phyloP scores from a whole-genome alignment of 2,888 invertebrate species.

The Ctena decussata region DNA sequence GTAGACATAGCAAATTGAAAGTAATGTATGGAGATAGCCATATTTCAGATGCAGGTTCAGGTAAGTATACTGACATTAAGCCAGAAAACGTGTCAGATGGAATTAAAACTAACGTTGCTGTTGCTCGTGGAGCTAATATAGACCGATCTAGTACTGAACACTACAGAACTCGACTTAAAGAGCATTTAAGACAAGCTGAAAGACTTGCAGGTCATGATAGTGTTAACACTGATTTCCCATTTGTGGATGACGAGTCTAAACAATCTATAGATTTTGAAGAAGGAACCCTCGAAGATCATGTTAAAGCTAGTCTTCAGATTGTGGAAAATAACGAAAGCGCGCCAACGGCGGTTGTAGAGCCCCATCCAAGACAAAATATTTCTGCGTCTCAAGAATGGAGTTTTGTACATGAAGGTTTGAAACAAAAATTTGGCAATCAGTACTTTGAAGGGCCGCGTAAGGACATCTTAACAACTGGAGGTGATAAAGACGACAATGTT shows the following conservation, averaged over 20 bases:
- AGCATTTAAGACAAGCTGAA: constrained; percentile 43
- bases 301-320: constrained; percentile 70
- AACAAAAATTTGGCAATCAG: constrained; percentile 67
- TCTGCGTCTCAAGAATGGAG: constrained; percentile 72
- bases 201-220: constrained; percentile 14
- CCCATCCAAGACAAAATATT: constrained; percentile 15
- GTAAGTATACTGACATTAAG: neutral
- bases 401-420: constrained; percentile 68
- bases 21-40: constrained; percentile 26
- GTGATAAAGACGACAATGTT: neutral
- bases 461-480: constrained; percentile 55
- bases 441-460: constrained; percentile 72
- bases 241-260: constrained; percentile 60
- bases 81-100: neutral
- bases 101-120: neutral
- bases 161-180: constrained; percentile 48
- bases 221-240: constrained; percentile 55
- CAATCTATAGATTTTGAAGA: constrained; percentile 56
- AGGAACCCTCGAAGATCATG: constrained; percentile 74
- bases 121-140: neutral
- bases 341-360: constrained; percentile 8
- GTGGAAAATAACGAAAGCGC: constrained; percentile 50
- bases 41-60: neutral
- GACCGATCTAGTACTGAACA: constrained; percentile 16
- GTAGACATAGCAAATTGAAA: constrained; percentile 39